Percentiles rank a stretch among this genome's conserved stretches.
phyloP scores from a whole-genome alignment of 1,140 invertebrate species.

The Mamestra configurata region DNA sequence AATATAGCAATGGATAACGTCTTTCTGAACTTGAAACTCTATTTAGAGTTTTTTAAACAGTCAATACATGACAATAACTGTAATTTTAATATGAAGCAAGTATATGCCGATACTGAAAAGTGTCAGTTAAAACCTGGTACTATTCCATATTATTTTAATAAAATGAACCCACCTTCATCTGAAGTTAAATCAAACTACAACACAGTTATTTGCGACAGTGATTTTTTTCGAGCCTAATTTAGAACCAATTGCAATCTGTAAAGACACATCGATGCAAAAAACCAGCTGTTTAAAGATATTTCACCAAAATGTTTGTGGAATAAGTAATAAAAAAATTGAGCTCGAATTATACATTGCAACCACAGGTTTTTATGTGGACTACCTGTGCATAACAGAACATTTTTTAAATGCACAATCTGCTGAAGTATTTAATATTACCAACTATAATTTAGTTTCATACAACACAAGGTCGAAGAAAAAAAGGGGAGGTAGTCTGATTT shows the following conservation, averaged over 20 bases:
- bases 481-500: too few relatives aligned
- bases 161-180: background rate
- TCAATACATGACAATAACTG: background rate
- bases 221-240: background rate
- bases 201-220: background rate
- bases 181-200: too few relatives aligned
- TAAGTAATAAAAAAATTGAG: too few relatives aligned
- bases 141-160: constrained; percentile 8
- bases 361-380: too few relatives aligned
- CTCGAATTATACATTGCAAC: too few relatives aligned
- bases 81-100: background rate
- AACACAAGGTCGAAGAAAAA: too few relatives aligned
- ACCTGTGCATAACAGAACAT: too few relatives aligned
- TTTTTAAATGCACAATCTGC: too few relatives aligned
- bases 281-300: background rate
- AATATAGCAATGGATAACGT: background rate
- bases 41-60: background rate
- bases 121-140: background rate
- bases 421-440: too few relatives aligned
- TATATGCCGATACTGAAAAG: background rate
- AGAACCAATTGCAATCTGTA: background rate
- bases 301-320: too few relatives aligned
- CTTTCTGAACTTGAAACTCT: background rate
- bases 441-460: too few relatives aligned
- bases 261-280: background rate